These are phyloP conservation scores for Clitarchus hookeri DNA, from an alignment of 2,888 invertebrate species.

Conservation along the genomic window DNA sequence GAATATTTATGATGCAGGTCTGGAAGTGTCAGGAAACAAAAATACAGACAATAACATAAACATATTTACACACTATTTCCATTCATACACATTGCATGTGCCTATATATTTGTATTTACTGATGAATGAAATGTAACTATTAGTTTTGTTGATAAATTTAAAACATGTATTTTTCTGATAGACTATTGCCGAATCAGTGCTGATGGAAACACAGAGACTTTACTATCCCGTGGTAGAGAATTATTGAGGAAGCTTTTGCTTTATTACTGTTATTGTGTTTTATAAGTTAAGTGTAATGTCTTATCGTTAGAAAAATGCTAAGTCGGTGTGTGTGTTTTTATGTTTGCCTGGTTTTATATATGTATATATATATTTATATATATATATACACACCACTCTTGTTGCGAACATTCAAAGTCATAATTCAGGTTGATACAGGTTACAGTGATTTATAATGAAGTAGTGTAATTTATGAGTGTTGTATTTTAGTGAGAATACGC, in stretches of 20 bases:
- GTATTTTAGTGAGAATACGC: too few relatives aligned
- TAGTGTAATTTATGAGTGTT: too few relatives aligned
- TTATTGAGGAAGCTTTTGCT: not conserved
- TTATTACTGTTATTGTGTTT: not conserved
- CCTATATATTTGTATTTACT: not conserved
- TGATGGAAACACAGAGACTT: not conserved
- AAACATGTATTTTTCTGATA: not conserved
- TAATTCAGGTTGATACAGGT: too few relatives aligned
- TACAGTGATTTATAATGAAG: too few relatives aligned
- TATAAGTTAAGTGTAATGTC: not conserved
- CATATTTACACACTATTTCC: not conserved
- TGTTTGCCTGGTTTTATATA: too few relatives aligned
- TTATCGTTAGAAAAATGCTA: not conserved
- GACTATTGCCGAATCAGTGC: not conserved
- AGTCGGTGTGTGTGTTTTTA: not conserved
- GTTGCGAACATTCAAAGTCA: too few relatives aligned
- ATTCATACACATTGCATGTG: not conserved
- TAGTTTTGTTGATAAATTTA: not conserved
- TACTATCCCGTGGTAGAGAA: not conserved
- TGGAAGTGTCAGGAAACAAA: too few relatives aligned
- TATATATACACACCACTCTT: too few relatives aligned
- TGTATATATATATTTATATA: too few relatives aligned
- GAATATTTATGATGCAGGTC: too few relatives aligned
- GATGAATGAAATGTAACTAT: not conserved
- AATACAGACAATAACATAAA: too few relatives aligned